These are phyloP conservation scores for Lordiphosa stackelbergi DNA, from an alignment of 1,140 invertebrate species.

Conservation along the genomic window DNA sequence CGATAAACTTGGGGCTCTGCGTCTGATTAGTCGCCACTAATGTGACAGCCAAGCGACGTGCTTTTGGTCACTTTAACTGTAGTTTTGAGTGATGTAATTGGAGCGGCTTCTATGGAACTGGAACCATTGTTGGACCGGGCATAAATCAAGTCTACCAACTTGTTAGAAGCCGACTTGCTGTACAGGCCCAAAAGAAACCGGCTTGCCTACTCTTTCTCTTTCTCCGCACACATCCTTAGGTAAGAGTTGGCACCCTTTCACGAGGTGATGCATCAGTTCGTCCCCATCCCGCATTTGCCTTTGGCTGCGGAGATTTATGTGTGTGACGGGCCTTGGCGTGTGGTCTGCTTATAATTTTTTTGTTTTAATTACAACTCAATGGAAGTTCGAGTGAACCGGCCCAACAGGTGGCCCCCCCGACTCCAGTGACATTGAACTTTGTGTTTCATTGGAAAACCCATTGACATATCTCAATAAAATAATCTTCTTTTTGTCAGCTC, in stretches of 20 bases:
- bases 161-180: conserved; percentile 49
- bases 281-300: conserved; percentile 38
- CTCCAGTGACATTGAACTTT: conserved; percentile 67
- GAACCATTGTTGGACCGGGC: conserved; percentile 27
- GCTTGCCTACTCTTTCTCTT: conserved; percentile 14
- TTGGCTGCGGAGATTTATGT: conserved; percentile 49
- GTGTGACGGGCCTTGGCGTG: conserved; percentile 58
- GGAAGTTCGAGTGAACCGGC: conserved; percentile 59
- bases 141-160: conserved; percentile 54
- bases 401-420: conserved; percentile 55
- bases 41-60: conserved; percentile 65
- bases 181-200: conserved; percentile 45
- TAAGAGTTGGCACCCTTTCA: conserved; percentile 55
- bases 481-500: conserved; percentile 32
- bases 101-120: conserved; percentile 48
- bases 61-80: conserved; percentile 37
- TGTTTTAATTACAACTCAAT: conserved; percentile 67
- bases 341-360: conserved; percentile 38
- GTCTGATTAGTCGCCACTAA: conserved; percentile 66
- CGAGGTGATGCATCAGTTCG: conserved; percentile 42
- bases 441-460: conserved; percentile 40
- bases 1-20: conserved; percentile 63
- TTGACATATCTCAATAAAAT: conserved; percentile 39
- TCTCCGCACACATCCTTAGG: conserved; percentile 39
- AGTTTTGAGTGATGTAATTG: conserved; percentile 71